Conservation (phyloP, 2,797 vertebrate genomes). For the Rhabdophis nuchalis region DNA sequence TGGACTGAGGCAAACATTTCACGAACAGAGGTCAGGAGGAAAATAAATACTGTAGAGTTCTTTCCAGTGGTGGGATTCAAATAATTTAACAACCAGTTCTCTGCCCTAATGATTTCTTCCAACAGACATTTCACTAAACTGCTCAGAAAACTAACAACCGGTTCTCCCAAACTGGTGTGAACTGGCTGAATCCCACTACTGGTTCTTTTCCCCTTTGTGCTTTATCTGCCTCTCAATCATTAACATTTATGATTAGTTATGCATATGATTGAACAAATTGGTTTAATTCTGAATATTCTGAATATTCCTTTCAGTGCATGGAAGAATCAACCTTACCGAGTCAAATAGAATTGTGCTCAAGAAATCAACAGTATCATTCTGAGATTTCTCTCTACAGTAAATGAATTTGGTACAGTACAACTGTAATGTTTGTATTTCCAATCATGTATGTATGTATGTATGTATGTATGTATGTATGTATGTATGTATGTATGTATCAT, state of each 20-base stretch:
- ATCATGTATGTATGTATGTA: too few species aligned
- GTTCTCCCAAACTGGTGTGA: too few species aligned
- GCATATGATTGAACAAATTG: not conserved
- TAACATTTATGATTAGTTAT: not conserved
- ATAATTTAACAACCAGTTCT: too few species aligned
- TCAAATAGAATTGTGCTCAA: not conserved
- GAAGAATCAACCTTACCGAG: not conserved
- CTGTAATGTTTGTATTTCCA: conserved; percentile 2
- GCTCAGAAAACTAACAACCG: too few species aligned
- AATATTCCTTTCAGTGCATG: not conserved
- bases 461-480: too few species aligned
- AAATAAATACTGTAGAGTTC: not conserved
- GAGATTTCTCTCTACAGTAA: not conserved
- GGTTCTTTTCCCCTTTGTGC: not conserved
- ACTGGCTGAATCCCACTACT: too few species aligned
- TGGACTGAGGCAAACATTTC: not conserved
- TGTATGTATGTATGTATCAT: not conserved
- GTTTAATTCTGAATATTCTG: not conserved
- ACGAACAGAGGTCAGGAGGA: not conserved
- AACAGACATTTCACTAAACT: too few species aligned
- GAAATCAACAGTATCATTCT: not conserved
- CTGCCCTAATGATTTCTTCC: too few species aligned
- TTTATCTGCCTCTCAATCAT: not conserved
- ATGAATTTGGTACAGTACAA: not conserved
- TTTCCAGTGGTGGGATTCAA: too few species aligned